Base-by-base conservation (phyloP, 2,888 invertebrate species). In the Acleris emargana region DNA sequence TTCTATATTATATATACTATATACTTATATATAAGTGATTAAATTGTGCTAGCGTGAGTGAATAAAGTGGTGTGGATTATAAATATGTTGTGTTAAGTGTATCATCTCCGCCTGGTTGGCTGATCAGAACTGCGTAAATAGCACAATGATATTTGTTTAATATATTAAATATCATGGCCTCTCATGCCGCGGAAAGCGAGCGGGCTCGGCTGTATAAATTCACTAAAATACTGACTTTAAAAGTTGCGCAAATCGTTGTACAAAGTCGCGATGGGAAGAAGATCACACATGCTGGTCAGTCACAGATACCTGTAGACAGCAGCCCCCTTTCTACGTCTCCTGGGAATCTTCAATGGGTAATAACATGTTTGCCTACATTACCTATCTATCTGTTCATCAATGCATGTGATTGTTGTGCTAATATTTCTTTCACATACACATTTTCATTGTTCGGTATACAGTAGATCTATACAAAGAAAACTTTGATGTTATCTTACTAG, bases 251-350 rank as follows among this genome's bases (percentile, higher is more conserved):
- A 89, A 96, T 98, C 58, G 97, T 99, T 61, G 97, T 99, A 20
- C 98, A 98, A 88, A 97, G 98, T 62, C 94, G 99, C 74, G 94
- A 97, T 68, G 98, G 98, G 22, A 96, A 97, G 78, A 97, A 97
- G 88, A 95, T 97, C 49, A 83, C 82, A n/a, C 85, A 86, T 20
- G 83, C 85, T 45, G 79, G 73, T 59, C 82, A 76, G 58, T 70
- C 71, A 54, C 67, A 73, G n/a, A 86, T 82, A 72, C 73, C 79
- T n/a, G 70, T 77, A 17, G 87, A 87, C 45, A 84, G 82, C 68
- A 53, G 42, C 9, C 76, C 73, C 43, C 73, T 76, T 6, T 73
- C 82, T 6, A 76, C 81, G 4, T 84, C 88, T 7, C 79, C 82
- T 11, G 74, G 72, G 20, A 77, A 72, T 69, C 73, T 84, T 68